Base-by-base conservation (phyloP, 2,888 invertebrate genomes). In the Nomada lathburiana region DNA sequence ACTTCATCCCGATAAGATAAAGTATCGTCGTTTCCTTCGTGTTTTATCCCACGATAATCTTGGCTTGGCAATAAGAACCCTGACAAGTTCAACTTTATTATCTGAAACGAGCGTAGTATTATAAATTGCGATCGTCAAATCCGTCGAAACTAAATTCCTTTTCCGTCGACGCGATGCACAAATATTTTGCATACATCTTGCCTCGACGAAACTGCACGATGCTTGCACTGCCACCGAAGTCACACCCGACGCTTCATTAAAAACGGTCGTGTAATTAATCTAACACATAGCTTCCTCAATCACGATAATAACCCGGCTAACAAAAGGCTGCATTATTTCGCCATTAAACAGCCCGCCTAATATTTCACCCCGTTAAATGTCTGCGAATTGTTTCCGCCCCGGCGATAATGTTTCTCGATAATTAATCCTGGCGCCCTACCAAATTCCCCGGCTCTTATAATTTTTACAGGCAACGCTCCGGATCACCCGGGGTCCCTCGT, bases 321-420 rank as follows among this genome's bases (percentile, higher is more conserved):
- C 83, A 83, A 83, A 83, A 75, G 83, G 70, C 68, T 68, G 83
- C 74, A 68, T 78, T 83, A 83, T 71, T 78, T 67, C 78, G 44
- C 68, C 68, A 68, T 78, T 83, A 83, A 83, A 75, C 63, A 73
- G 50, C 13, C 47, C 29, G 44, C 18, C 74, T 55, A 63, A 72
- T 77, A 72, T 71, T 77, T 57, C 57, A 29, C 47, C 47, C 47
- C 63, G 44, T n/a, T 57, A 68, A 71, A 68, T 52, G 76, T 81
- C 67, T 26, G 50, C 26, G 65, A 63, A 62, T 76, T 81, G 65
- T 76, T 80, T 70, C 80, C 64, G 26, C 67, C 74, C 50, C 50
- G 77, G 20, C 78, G 69, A 82, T 82, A 82, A 82, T 64, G 82
- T 76, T 70, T 62, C 76, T 23, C 82, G 76, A 76, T 82, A 82